These are phyloP conservation scores for Chrysomallon squamiferum DNA, from an alignment of 1,140 invertebrate genomes.

Conservation along the genomic window DNA sequence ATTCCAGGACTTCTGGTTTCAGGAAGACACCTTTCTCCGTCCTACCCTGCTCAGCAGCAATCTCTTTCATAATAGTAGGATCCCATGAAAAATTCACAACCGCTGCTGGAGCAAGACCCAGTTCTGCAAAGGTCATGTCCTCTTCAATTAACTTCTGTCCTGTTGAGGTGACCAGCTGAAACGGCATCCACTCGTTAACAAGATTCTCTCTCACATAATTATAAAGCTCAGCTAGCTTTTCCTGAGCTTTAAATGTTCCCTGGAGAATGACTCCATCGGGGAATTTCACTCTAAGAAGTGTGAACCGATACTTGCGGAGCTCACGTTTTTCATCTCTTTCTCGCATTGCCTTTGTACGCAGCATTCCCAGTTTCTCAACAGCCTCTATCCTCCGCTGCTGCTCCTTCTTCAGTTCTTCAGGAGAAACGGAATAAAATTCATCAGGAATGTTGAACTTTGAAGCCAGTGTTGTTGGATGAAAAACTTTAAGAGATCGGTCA, in stretches of 20 bases:
- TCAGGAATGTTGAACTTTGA: constrained; percentile 73
- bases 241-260: constrained; percentile 56
- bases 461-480: constrained; percentile 76
- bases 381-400: constrained; percentile 74
- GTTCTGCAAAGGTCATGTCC: constrained; percentile 51
- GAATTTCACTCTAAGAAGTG: constrained; percentile 83
- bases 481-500: constrained; percentile 84
- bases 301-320: constrained; percentile 83
- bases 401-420: constrained; percentile 85
- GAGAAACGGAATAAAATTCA: constrained; percentile 80
- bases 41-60: constrained; percentile 43
- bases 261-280: constrained; percentile 71
- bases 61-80: constrained; percentile 44
- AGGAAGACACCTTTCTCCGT: constrained; percentile 11
- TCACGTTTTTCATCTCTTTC: constrained; percentile 84
- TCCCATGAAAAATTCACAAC: constrained; percentile 60
- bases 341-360: constrained; percentile 91
- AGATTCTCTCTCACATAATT: constrained; percentile 55
- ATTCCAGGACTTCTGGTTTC: constrained; percentile 35
- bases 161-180: constrained; percentile 40
- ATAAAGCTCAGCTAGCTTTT: constrained; percentile 44
- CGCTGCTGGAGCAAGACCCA: constrained; percentile 58
- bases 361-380: constrained; percentile 79
- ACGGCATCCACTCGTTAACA: constrained; percentile 59
- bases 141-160: constrained; percentile 52